These are phyloP conservation scores for Drosophila meridiana DNA, from an alignment of 2,888 invertebrate species.

Conservation along the genomic window DNA sequence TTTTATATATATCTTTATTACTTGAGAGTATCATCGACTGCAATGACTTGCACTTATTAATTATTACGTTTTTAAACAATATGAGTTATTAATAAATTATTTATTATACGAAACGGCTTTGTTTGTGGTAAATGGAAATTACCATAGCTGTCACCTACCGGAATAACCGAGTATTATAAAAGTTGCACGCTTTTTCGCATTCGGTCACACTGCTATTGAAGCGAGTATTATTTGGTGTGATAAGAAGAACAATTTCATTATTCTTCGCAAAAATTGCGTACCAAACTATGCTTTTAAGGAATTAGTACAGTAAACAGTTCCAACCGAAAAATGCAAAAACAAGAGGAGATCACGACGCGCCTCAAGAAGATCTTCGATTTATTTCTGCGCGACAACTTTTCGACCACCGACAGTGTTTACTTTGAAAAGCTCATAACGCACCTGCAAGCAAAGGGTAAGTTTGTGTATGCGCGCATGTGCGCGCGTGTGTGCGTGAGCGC, in stretches of 20 bases:
- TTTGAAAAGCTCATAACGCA: slow-evolving; percentile 88
- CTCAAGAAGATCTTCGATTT: slow-evolving; percentile 76
- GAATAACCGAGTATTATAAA: neutral
- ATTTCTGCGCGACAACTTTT: slow-evolving; percentile 79
- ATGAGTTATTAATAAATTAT: neutral
- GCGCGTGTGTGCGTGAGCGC: neutral
- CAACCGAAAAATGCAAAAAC: slow-evolving; percentile 61
- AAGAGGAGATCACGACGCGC: slow-evolving; percentile 70
- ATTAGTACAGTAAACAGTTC: slow-evolving; percentile 8
- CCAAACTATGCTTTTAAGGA: slow-evolving; percentile 47
- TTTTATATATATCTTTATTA: neutral
- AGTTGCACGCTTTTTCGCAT: neutral
- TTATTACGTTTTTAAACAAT: neutral
- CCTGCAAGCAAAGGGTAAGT: slow-evolving; percentile 86
- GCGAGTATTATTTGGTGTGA: slow-evolving; percentile 59
- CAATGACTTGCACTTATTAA: neutral
- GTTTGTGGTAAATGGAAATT: neutral
- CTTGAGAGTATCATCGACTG: too few species aligned
- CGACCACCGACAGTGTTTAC: slow-evolving; percentile 87
- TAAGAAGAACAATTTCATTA: slow-evolving; percentile 64
- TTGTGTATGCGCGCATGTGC: slow-evolving; percentile 36
- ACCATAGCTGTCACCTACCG: too few species aligned
- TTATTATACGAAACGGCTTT: neutral
- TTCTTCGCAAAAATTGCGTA: slow-evolving; percentile 49
- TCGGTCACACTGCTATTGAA: slow-evolving; percentile 42